phyloP scores from a whole-genome alignment of 1,140 invertebrate species.

The Leucophenga varia region DNA sequence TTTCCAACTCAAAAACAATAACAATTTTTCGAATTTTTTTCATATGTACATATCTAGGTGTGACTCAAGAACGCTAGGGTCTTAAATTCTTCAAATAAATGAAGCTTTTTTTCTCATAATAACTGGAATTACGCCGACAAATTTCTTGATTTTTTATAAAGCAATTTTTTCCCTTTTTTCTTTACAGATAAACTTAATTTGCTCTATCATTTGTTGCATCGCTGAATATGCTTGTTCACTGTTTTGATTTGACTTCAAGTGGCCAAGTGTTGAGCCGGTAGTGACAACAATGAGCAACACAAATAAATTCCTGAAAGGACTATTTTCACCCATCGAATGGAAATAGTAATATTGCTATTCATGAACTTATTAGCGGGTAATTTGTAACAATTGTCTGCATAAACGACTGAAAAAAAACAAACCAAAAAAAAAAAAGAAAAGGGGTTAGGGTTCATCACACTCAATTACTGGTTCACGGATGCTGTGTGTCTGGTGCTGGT shows the following conservation, averaged over 20 bases:
- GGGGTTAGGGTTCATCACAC: slow-evolving; percentile 2
- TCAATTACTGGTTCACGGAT: slow-evolving; percentile 23
- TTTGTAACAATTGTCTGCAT: slow-evolving; percentile 39
- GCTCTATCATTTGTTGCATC: too few species aligned
- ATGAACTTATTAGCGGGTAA: slow-evolving; percentile 53
- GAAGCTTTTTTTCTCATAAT: too few species aligned
- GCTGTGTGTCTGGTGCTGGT: slow-evolving; percentile 20
- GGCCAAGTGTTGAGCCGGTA: slow-evolving; percentile 36
- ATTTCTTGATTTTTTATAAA: too few species aligned
- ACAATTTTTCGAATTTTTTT: too few species aligned
- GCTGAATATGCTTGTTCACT: slow-evolving; percentile 2
- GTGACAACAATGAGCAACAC: slow-evolving; percentile 10
- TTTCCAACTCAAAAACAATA: too few species aligned
- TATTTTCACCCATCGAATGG: not conserved
- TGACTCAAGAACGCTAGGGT: too few species aligned
- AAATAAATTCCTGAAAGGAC: slow-evolving; percentile 6
- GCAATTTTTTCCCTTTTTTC: too few species aligned
- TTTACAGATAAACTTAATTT: too few species aligned
- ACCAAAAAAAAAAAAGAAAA: slow-evolving; percentile 29
- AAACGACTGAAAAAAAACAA: slow-evolving; percentile 49
- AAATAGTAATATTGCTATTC: slow-evolving; percentile 32
- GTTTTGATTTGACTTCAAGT: slow-evolving; percentile 46
- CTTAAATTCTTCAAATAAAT: too few species aligned
- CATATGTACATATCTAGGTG: too few species aligned
- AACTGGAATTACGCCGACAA: too few species aligned